Percentiles rank a stretch among this genome's conserved stretches.
These are phyloP conservation scores for Onychorhynchus coronatus DNA, from an alignment of 2,113 vertebrate genomes.

Conservation along the genomic window DNA sequence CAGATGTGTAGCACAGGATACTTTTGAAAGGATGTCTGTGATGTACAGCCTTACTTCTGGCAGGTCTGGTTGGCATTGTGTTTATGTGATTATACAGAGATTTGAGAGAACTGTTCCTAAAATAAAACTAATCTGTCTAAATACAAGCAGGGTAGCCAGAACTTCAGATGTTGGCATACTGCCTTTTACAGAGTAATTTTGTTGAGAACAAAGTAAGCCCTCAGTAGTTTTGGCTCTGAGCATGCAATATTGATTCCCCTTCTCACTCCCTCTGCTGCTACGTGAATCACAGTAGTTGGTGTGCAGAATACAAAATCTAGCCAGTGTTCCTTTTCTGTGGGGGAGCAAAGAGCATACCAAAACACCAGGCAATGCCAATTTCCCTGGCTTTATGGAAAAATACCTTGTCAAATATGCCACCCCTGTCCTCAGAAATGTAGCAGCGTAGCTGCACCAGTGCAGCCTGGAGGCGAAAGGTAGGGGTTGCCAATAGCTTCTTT, in stretches of 20 bases:
- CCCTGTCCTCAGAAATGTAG: not conserved
- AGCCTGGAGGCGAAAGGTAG: not conserved
- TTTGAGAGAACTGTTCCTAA: conserved; percentile 53
- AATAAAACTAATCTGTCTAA: conserved; percentile 50
- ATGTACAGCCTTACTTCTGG: conserved; percentile 2
- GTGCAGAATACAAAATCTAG: conserved; percentile 25
- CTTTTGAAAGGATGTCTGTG: conserved; percentile 7
- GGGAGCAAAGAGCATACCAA: not conserved
- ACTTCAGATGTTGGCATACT: not conserved
- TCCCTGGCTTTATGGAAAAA: not conserved
- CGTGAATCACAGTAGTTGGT: conserved; percentile 27
- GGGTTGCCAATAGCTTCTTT: not conserved
- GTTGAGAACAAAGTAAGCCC: conserved; percentile 26
- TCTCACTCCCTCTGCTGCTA: not conserved
- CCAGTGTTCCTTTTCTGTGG: not conserved
- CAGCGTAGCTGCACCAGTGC: not conserved
- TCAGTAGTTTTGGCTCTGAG: conserved; percentile 33
- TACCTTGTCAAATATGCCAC: not conserved
- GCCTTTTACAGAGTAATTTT: conserved; percentile 19
- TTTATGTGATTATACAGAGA: conserved; percentile 56
- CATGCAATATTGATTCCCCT: conserved; percentile 7
- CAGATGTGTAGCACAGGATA: not conserved
- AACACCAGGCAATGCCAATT: not conserved
- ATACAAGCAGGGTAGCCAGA: not conserved
- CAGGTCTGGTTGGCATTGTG: conserved; percentile 31